Conservation (phyloP, 2,113 vertebrate genomes). For the Ameiurus melas region DNA sequence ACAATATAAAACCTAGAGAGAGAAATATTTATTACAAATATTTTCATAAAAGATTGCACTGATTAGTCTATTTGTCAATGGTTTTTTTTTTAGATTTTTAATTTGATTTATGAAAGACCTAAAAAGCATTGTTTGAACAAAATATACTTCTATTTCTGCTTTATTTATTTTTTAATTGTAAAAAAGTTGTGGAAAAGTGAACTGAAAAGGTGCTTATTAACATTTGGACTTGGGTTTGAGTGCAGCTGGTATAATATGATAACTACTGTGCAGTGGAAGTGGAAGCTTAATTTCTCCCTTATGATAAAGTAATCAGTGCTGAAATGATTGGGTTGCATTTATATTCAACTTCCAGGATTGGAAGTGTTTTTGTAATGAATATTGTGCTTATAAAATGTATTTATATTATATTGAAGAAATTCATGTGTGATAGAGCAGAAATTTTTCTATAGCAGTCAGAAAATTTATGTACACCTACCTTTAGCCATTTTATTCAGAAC, state of each 20-base stretch:
- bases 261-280: background rate
- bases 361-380: background rate
- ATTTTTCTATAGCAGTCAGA: background rate
- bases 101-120: background rate
- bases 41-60: background rate
- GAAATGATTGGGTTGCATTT: too few species aligned
- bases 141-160: background rate
- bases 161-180: background rate
- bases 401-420: background rate
- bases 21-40: background rate
- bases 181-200: too few species aligned
- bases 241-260: too few species aligned
- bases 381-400: background rate
- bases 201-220: too few species aligned
- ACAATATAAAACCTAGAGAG: background rate
- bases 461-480: conserved; percentile 74
- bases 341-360: background rate
- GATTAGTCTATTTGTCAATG: background rate
- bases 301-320: background rate
- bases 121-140: background rate
- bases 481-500: conserved; percentile 98
- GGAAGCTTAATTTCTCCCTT: background rate
- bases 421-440: background rate
- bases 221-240: too few species aligned
- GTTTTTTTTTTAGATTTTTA: background rate